Base-by-base conservation (phyloP, 2,797 vertebrate species). In the Florisuga fusca region DNA sequence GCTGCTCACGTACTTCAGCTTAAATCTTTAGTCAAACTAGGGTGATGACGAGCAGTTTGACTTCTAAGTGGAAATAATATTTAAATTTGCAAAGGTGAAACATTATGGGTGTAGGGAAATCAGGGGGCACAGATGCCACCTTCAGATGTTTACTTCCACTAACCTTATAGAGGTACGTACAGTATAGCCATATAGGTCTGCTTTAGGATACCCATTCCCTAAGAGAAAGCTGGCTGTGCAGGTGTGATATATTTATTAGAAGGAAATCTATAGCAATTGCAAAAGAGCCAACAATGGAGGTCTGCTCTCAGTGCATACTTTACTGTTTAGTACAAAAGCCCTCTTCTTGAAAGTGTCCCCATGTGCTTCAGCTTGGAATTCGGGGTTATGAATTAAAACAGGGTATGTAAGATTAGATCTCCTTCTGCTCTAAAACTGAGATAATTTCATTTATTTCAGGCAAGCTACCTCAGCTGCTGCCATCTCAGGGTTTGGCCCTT, bases 21-120 rank as follows among this genome's bases (percentile, higher is more conserved):
- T 99, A 99, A 99, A 99, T 98, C 98, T 99, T 98, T 98, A 98
- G 98, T 98, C 98, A 98, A 98, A 99, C 98, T 98, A 98, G 97
- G 98, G 97, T 98, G 97, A 98, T 98, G 98, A 98, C 97, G 98
- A 98, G 97, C 98, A 97, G 97, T 98, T 97, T 98, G 98, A 98
- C 98, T 99, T 98, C 98, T 55, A 96, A 97, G 95, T 45, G 97
- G 96, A 97, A 97, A 98, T 97, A 97, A 97, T 97, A 97, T 97
- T 98, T 96, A 97, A 97, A 98, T 97, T 97, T 93, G 95, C 90
- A 98, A 97, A 98, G 98, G 97, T 95, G 80, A 96, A 97, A 96
- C 90, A 96, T 98, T 97, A 96, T 96, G 96, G 97, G 97, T 95
- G 92, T 50, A 58, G 33, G 67, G 82, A 95, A 88, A 88, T 50